Percentiles rank a stretch among this genome's conserved stretches.
Evolutionary conservation across 2,797 vertebrate species (phyloP).

Genomic region (Scolopax rusticola): DNA sequence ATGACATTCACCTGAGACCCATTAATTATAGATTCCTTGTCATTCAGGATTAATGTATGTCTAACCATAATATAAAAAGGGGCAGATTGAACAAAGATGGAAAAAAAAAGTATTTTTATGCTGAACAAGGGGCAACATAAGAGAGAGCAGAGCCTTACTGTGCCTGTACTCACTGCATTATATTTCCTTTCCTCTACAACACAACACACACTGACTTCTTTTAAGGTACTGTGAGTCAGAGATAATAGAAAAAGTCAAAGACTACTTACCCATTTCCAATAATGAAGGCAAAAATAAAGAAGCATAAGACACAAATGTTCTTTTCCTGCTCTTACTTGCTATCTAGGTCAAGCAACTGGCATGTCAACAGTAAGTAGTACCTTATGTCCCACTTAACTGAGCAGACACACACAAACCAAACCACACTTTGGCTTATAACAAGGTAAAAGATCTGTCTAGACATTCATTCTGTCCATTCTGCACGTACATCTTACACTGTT

Average conservation of each 20-base stretch:
- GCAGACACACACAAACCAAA: neutral
- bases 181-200: neutral
- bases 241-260: neutral
- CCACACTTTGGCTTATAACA: neutral
- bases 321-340: neutral
- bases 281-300: neutral
- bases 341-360: constrained; percentile 6
- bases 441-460: neutral
- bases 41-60: constrained; percentile 37
- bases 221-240: neutral
- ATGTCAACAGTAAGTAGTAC: neutral
- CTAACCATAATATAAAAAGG: neutral
- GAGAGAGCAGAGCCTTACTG: neutral
- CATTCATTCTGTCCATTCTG: neutral
- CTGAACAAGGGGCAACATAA: neutral
- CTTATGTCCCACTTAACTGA: neutral
- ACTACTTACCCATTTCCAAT: neutral
- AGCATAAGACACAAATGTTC: neutral
- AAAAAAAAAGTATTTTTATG: neutral
- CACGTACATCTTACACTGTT: neutral
- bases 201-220: neutral
- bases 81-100: neutral
- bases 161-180: neutral
- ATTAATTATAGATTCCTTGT: constrained; percentile 67
- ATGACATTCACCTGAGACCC: neutral